A percentile compares a stretch with the other conserved stretches of the same genome.
Conservation (phyloP, 2,888 invertebrate genomes). For the Noctuana brunneofusca region DNA sequence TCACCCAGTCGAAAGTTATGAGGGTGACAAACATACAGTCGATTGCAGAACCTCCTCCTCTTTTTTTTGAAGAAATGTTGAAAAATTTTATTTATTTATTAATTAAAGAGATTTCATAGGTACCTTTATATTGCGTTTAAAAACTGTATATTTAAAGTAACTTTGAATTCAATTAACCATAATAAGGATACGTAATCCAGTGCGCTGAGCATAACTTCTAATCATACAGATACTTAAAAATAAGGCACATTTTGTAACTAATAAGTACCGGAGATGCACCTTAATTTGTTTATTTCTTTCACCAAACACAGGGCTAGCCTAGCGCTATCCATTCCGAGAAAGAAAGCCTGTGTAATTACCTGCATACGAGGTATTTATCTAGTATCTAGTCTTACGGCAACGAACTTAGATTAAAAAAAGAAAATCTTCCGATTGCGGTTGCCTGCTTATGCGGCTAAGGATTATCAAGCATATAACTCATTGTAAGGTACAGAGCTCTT, state of each 20-base stretch:
- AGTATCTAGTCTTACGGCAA: conserved; percentile 21
- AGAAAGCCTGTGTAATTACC: conserved; percentile 29
- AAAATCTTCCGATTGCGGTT: conserved; percentile 12
- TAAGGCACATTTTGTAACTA: not conserved
- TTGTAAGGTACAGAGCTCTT: conserved; percentile 7
- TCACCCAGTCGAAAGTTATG: too few relatives aligned
- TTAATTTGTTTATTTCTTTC: conserved; percentile 19
- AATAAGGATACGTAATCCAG: too few relatives aligned
- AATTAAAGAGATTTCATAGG: too few relatives aligned
- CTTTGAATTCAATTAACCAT: too few relatives aligned
- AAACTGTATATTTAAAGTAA: too few relatives aligned
- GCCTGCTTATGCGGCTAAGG: conserved; percentile 4
- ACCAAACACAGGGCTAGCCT: conserved; percentile 11
- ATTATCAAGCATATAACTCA: conserved; percentile 8
- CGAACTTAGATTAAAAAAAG: conserved; percentile 18
- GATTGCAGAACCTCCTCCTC: too few relatives aligned
- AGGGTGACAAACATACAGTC: too few relatives aligned
- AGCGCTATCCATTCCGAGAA: conserved; percentile 17
- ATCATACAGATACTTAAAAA: too few relatives aligned
- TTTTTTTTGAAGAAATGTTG: too few relatives aligned
- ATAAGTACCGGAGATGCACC: not conserved
- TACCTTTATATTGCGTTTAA: too few relatives aligned
- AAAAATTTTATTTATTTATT: too few relatives aligned
- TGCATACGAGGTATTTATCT: conserved; percentile 17
- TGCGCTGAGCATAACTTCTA: too few relatives aligned